Base-by-base conservation (phyloP, 2,888 invertebrate genomes). In the Copidosoma aretas region DNA sequence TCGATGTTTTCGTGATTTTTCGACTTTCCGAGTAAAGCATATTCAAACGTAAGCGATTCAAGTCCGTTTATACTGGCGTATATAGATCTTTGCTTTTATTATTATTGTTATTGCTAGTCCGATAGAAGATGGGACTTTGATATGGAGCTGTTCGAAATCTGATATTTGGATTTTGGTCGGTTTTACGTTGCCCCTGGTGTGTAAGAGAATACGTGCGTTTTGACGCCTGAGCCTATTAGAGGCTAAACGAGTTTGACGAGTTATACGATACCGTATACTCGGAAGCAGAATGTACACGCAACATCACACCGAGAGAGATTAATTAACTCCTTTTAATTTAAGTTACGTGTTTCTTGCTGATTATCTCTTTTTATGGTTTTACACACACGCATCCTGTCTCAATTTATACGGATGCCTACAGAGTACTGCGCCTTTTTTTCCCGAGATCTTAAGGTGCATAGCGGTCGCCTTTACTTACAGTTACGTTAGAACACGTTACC, bases 381-480 rank as follows among this genome's bases (percentile, higher is more conserved):
- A 46, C 1, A 12, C 14, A 12, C 32, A 12, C 14, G 12, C 43
- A 15, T 46, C 17, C 43, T 32, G 32, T 64, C 17, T 21, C n/a
- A 43, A 43, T 19, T 57, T 51, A 56, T 64, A 64, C 64, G 32
- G 43, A 2, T 46, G 43, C 15, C 14, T 2, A 46, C 15, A 4
- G 43, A 15, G 43, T 46, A 46, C 3, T 46, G 43, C 43, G 12
- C 43, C 12, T 46, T 46, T 46, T 17, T 32, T 32, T 32, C 32
- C 8, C 32, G 8, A 8, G 32, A 32, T 32, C 32, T 32, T 32
- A 46, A 46, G 17, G 3, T 12, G 17, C 12, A 12, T 46, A 46
- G 43, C 43, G 43, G 43, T 46, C 43, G 12, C 43, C 3, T 3
- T 8, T 17, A 15, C 17, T 46, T 46, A 46, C 43, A 46, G 43